Base-by-base conservation (phyloP, 1,140 invertebrate species). In the Drosophila santomea region DNA sequence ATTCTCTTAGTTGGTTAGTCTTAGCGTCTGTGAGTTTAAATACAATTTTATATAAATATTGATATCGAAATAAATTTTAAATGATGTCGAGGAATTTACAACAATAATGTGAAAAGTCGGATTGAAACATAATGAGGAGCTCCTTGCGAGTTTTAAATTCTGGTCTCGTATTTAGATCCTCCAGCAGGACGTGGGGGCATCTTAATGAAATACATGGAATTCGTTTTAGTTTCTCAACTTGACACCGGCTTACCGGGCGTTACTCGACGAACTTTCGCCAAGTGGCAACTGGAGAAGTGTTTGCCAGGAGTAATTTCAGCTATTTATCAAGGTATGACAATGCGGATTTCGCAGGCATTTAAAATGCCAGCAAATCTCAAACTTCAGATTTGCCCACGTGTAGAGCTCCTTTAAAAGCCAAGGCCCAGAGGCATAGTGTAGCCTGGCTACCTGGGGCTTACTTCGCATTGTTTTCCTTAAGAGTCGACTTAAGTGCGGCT, bases 261-360 rank as follows among this genome's bases (percentile, higher is more conserved):
- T 47, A 48, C 35, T 23, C 36, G 5, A 23, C 23, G n/a, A 71
- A 69, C 51, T 69, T 58, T 63, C 17, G 45, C 67, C 64, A 41
- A 71, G 41, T 32, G 56, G 15, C 32, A 47, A 25, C 15, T 12
- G 48, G 12, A 20, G n/a, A 47, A 66, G 48, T 66, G 73, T 80
- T 50, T 76, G 56, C 59, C 52, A 50, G 47, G 44, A 82, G 82
- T 78, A 78, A 88, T 88, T 85, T 88, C 55, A 67, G 82, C 83
- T 85, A 85, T 85, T 85, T 85, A 85, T 86, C 83, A 86, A 88
- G 78, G 74, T 85, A 86, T 85, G 82, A 85, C 82, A 85, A 78
- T 75, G 83, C 83, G 69, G 74, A 85, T 82, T 85, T 76, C 62
- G 67, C 66, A 86, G 67, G 72, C 60, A 79, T 78, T 78, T 80